A percentile compares a stretch with the other conserved stretches of the same genome.
These are phyloP conservation scores for Pseudomyrmex pallidus DNA, from an alignment of 1,140 invertebrate species.

Conservation along the genomic window DNA sequence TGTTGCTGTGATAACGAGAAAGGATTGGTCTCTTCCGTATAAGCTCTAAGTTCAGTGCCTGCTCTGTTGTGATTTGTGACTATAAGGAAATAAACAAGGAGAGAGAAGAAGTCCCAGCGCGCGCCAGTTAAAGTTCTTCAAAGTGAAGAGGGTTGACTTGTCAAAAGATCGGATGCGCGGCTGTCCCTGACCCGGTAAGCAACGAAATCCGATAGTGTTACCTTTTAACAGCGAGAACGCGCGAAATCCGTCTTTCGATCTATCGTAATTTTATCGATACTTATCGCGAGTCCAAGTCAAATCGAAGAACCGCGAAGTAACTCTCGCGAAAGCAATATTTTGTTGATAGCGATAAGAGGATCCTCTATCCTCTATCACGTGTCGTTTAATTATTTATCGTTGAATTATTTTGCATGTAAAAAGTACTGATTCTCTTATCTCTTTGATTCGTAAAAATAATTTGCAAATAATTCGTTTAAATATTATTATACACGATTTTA, in stretches of 20 bases:
- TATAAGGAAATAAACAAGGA: slow-evolving; percentile 50
- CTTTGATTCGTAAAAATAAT: background rate
- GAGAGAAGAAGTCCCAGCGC: background rate
- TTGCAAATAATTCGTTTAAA: too few relatives aligned
- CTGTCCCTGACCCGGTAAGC: slow-evolving; percentile 74
- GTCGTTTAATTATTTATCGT: too few relatives aligned
- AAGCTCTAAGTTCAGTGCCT: slow-evolving; percentile 68
- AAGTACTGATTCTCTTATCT: background rate
- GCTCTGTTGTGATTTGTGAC: slow-evolving; percentile 68
- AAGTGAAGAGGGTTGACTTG: slow-evolving; percentile 70
- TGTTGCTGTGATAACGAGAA: slow-evolving; percentile 68
- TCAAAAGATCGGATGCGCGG: slow-evolving; percentile 69
- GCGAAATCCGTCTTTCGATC: slow-evolving; percentile 1
- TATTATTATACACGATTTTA: too few relatives aligned
- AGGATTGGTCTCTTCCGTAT: slow-evolving; percentile 51
- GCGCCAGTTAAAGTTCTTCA: slow-evolving; percentile 56
- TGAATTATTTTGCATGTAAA: background rate
- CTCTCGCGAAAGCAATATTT: slow-evolving; percentile 6
- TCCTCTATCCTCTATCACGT: slow-evolving; percentile 7
- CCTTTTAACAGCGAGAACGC: slow-evolving; percentile 6
- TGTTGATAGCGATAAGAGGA: background rate
- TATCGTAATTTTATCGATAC: slow-evolving; percentile 6
- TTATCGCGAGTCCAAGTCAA: background rate
- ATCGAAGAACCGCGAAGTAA: background rate
- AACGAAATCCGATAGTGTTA: background rate